Evolutionary conservation across 2,888 invertebrate species (phyloP).

Genomic region (Sycophila texana): DNA sequence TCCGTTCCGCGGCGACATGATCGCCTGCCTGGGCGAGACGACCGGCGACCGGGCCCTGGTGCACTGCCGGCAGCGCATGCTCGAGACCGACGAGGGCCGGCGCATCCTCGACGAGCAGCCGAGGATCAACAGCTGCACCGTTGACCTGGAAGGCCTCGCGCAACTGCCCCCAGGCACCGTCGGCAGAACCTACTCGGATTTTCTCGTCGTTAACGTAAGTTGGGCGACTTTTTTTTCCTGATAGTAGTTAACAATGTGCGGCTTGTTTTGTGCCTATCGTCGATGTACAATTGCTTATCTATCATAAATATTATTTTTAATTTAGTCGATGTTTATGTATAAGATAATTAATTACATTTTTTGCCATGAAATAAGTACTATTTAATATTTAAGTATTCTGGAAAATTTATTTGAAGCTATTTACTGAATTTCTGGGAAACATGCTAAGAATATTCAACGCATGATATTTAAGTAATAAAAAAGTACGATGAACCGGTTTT

Average conservation of each 20-base stretch:
- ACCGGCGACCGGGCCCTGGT: slow-evolving; percentile 85
- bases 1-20: slow-evolving; percentile 93
- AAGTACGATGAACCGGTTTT: too few relatives aligned
- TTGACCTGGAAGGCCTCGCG: slow-evolving; percentile 85
- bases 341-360: too few relatives aligned
- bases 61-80: slow-evolving; percentile 86
- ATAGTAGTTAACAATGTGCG: too few relatives aligned
- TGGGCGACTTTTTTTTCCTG: not conserved
- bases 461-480: too few relatives aligned
- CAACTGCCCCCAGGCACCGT: slow-evolving; percentile 87
- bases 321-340: too few relatives aligned
- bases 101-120: slow-evolving; percentile 88
- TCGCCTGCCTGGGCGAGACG: slow-evolving; percentile 95
- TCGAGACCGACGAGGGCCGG: slow-evolving; percentile 84
- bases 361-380: too few relatives aligned
- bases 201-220: slow-evolving; percentile 86
- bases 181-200: slow-evolving; percentile 90
- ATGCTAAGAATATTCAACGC: too few relatives aligned
- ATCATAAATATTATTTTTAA: too few relatives aligned
- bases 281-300: too few relatives aligned
- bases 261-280: too few relatives aligned
- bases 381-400: not conserved
- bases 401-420: too few relatives aligned
- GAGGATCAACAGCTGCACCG: slow-evolving; percentile 88
- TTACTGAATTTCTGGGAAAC: too few relatives aligned